A percentile compares a stretch with the other conserved stretches of the same genome.
These are phyloP conservation scores for Epinotia nisella DNA, from an alignment of 2,888 invertebrate genomes.

Conservation along the genomic window DNA sequence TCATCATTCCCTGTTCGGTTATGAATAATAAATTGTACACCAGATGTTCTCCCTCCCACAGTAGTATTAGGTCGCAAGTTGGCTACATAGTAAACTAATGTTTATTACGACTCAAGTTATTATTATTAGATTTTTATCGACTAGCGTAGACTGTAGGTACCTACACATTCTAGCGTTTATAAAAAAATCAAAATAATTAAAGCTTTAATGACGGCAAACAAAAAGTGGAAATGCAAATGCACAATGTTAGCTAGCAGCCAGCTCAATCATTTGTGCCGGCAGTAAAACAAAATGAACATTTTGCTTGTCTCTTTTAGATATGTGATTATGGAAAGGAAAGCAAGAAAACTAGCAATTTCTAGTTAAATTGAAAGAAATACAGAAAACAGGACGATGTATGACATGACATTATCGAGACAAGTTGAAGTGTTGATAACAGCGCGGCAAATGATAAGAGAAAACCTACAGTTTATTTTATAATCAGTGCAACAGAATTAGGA, in stretches of 20 bases:
- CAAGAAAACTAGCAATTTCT: not conserved
- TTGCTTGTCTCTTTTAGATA: not conserved
- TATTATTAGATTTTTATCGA: slow-evolving; percentile 27
- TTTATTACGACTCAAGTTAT: slow-evolving; percentile 33
- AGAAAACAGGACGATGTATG: slow-evolving; percentile 46
- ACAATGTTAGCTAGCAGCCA: not conserved
- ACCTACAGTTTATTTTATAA: not conserved
- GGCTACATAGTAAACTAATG: slow-evolving; percentile 21
- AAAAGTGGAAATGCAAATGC: slow-evolving; percentile 2
- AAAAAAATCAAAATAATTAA: not conserved
- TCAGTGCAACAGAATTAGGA: slow-evolving; percentile 6
- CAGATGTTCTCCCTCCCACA: slow-evolving; percentile 68
- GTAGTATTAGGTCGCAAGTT: slow-evolving; percentile 30
- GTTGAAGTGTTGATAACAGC: slow-evolving; percentile 53
- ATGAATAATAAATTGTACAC: slow-evolving; percentile 53
- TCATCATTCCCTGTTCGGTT: slow-evolving; percentile 51
- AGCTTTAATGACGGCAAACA: not conserved
- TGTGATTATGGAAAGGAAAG: not conserved
- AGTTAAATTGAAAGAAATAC: slow-evolving; percentile 33
- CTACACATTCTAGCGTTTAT: not conserved
- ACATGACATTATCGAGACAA: slow-evolving; percentile 54
- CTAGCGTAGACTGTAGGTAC: not conserved
- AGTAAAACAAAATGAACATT: not conserved
- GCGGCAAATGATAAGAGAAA: slow-evolving; percentile 47
- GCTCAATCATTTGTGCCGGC: not conserved